A percentile compares a stretch with the other conserved stretches of the same genome.
Conservation (phyloP, 2,113 vertebrate genomes). For the Psilopsiagon aymara region DNA sequence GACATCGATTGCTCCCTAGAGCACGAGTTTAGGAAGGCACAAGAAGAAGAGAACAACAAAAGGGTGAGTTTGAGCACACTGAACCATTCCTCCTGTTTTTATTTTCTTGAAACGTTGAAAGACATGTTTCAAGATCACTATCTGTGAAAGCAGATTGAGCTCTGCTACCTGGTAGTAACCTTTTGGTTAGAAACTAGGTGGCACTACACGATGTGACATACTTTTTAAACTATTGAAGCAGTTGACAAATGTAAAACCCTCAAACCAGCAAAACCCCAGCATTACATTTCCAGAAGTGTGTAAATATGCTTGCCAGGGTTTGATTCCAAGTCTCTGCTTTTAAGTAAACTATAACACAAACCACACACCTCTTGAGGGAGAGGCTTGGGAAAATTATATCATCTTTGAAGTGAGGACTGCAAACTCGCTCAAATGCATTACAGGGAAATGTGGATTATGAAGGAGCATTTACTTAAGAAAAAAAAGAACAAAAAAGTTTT, state of each 20-base stretch:
- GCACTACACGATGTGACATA: not conserved
- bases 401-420: slow-evolving; percentile 15
- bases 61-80: slow-evolving; percentile 79
- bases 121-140: not conserved
- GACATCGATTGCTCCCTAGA: slow-evolving; percentile 97
- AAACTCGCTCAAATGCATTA: not conserved
- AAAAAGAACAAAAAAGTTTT: not conserved
- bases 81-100: not conserved
- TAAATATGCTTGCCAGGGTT: not conserved
- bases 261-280: not conserved
- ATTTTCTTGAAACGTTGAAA: not conserved
- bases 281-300: not conserved
- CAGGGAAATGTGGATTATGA: not conserved
- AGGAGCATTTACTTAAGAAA: not conserved
- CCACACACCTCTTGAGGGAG: slow-evolving; percentile 30
- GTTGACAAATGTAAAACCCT: not conserved
- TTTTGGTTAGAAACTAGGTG: slow-evolving; percentile 15
- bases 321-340: slow-evolving; percentile 24
- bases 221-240: not conserved
- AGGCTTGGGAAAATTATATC: slow-evolving; percentile 21
- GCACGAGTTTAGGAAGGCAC: slow-evolving; percentile 95
- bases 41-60: slow-evolving; percentile 97
- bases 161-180: not conserved
- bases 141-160: not conserved
- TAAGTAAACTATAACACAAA: slow-evolving; percentile 37